Evolutionary conservation across 2,113 vertebrate species (phyloP), one percentile per base, ranked within the genome.

Genomic region (Channa maculata): DNA sequence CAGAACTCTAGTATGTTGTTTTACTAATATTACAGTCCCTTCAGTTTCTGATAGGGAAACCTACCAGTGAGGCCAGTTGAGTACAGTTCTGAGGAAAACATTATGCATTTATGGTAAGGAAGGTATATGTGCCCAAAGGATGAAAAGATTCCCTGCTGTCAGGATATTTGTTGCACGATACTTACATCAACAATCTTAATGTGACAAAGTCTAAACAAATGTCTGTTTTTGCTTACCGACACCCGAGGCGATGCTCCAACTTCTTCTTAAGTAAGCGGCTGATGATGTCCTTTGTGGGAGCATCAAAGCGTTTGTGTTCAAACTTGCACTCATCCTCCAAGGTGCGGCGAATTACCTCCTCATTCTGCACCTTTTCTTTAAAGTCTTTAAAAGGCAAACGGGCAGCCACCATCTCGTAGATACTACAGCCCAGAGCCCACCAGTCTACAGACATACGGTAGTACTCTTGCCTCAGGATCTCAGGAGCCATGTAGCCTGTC

Each of bases 401-500:
- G 43, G 93, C 96, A 5, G 95, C 95, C 62, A 97, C 78, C 95
- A 97, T 97, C 90, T 98, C 96, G 54, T 96, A 97, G 79, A 98
- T 94, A 71, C 94, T 96, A 82, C 96, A 98, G 7, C 96, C 96
- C 91, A 97, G 91, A 6, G 96, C 92, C 93, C 97, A 97, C 97
- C 96, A 98, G 92, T 97, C 96, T 89, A 96, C 96, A 0, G 96
- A 94, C 2, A 90, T 96, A 82, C 87, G 75, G 87, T 98, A 97
- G 12, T 79, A 81, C 49, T 94, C 95, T 48, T 96, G 95, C 66
- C 86, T 95, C 67, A 97, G 91, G 54, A 98, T 94, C 90, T 97
- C 96, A 0, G 96, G 96, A 66, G 96, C 96, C 96, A 98, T 97
- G 79, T 98, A 98, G 44, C 96, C 96, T 5, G 92, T 95, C 2